Base-by-base conservation (phyloP, 2,797 vertebrate genomes). In the Hydrolagus colliei region DNA sequence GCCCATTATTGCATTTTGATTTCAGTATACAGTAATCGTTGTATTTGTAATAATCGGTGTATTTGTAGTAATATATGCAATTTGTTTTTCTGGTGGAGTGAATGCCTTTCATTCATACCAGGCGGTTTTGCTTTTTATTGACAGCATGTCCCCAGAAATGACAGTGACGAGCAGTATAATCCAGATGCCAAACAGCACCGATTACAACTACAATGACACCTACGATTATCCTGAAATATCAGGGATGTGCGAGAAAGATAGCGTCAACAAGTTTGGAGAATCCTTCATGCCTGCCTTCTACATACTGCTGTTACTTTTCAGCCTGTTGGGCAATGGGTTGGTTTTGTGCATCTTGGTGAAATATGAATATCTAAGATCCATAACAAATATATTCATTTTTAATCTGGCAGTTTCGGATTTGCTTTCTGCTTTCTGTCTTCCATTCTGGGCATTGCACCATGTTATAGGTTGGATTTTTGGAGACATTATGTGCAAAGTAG, bases 391-490 rank as follows among this genome's bases (percentile, higher is more conserved):
- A 18, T 88, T 90, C 18, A 89, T 91, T 22, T 84, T 91, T 9
- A 87, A 91, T 74, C 87, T 91, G 61, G 88, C 88, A 22, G 10
- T 87, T 22, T 90, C 90, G 0, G 88, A 91, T 87, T 74, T 91
- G 13, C 20, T 89, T 67, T 90, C 91, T 65, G 86, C 89, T 13
- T 14, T 89, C 20, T 79, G 88, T 2, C 86, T 91, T 61, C 88
- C 90, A 16, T 88, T 89, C 86, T 90, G 87, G 87, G 86, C 88
- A 11, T 14, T 75, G 4, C 63, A 86, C 72, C 82, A 88, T 52
- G 14, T 82, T 52, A 35, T 67, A 16, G 65, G 87, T 2, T 91
- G 90, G 91, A 78, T 89, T 16, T 89, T 92, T 72, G 89, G 90
- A 10, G 18, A 86, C 1, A 0, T 65, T 14, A 87, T 88, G 72